Evolutionary conservation across 2,888 invertebrate species (phyloP).

Genomic region (Autographa pulchrina): DNA sequence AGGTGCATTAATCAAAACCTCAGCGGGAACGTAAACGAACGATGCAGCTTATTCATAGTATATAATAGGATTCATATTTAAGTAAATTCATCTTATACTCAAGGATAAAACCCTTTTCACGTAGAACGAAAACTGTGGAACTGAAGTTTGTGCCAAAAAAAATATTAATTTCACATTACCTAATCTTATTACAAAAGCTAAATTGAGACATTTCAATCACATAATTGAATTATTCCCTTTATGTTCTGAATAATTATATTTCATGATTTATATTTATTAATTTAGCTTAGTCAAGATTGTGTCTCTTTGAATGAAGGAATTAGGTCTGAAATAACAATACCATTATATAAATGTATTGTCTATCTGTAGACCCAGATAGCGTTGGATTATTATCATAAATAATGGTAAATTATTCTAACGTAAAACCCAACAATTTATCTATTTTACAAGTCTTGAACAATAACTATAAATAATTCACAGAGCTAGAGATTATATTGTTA

Average conservation of each 20-base stretch:
- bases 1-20: constrained; percentile 49
- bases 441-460: not conserved
- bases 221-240: too few relatives aligned
- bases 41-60: constrained; percentile 17
- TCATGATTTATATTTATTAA: too few relatives aligned
- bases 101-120: too few relatives aligned
- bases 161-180: too few relatives aligned
- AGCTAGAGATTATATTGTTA: not conserved
- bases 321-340: too few relatives aligned
- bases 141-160: too few relatives aligned
- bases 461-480: too few relatives aligned
- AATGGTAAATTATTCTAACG: not conserved
- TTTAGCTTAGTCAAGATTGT: too few relatives aligned
- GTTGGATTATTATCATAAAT: not conserved
- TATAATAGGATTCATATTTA: constrained; percentile 41
- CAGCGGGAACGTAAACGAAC: constrained; percentile 38
- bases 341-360: not conserved
- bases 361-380: not conserved
- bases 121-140: too few relatives aligned
- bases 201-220: too few relatives aligned
- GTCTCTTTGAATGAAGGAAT: too few relatives aligned
- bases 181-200: too few relatives aligned
- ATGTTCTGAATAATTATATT: not conserved
- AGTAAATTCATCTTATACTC: constrained; percentile 25
- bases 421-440: not conserved